Conservation (phyloP, 2,888 invertebrate species). For the Dermolepida albohirtum region DNA sequence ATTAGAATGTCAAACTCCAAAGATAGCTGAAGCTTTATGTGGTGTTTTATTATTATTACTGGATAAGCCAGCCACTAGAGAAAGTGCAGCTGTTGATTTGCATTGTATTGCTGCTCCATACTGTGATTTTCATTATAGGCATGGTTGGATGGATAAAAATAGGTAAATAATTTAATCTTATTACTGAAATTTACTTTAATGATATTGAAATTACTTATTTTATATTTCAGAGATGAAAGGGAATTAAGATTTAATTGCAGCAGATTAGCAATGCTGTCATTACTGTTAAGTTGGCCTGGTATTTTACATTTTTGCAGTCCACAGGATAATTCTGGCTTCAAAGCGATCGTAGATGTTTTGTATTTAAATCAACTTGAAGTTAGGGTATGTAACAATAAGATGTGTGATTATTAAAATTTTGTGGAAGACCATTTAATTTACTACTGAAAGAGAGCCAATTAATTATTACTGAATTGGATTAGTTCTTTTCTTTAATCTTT, state of each 20-base stretch:
- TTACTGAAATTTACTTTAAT: constrained; percentile 1
- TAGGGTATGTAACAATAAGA: constrained; percentile 73
- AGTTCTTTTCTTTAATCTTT: no score
- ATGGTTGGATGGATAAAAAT: constrained; percentile 78
- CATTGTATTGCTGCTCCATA: constrained; percentile 92
- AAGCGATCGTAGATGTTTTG: constrained; percentile 82
- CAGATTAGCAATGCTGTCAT: constrained; percentile 83
- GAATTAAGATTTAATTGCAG: constrained; percentile 89
- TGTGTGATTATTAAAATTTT: no score
- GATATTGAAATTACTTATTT: not conserved
- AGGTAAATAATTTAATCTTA: constrained; percentile 66
- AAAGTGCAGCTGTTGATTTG: constrained; percentile 81
- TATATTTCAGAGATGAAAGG: constrained; percentile 73
- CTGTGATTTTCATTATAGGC: constrained; percentile 88
- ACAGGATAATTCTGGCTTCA: constrained; percentile 77
- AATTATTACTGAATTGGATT: not conserved
- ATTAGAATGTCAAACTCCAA: constrained; percentile 86
- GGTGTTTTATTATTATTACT: constrained; percentile 87
- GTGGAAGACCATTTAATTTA: no score
- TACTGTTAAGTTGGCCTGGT: constrained; percentile 93
- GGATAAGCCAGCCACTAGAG: constrained; percentile 85
- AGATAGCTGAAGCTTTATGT: constrained; percentile 90
- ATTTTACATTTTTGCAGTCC: constrained; percentile 89
- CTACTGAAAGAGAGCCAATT: no score
- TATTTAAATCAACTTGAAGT: constrained; percentile 91